phyloP scores from a whole-genome alignment of 2,888 invertebrate genomes.

The Melangyna quadrimaculata region DNA sequence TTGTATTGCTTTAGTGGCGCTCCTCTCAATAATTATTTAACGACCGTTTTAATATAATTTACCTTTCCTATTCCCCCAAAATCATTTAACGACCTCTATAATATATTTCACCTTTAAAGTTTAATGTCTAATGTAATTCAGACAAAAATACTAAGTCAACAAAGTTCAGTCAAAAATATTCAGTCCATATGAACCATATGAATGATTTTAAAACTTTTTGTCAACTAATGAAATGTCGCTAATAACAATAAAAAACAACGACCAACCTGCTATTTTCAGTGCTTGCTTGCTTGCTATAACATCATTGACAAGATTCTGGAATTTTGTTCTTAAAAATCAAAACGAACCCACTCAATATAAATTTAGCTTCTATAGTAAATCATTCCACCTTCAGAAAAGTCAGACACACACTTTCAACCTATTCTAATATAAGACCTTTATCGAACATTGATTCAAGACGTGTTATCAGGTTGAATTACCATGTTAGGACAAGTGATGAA shows the following conservation, averaged over 20 bases:
- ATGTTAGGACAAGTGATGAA: constrained; percentile 54
- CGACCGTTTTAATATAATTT: background rate
- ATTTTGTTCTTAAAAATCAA: constrained; percentile 12
- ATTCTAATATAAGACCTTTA: background rate
- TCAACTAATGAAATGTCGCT: constrained; percentile 24
- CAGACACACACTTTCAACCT: background rate
- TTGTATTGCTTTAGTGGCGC: constrained; percentile 1
- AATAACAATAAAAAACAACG: constrained; percentile 22
- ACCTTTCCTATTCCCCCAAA: background rate
- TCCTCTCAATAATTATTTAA: background rate
- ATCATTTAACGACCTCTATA: background rate
- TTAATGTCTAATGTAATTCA: background rate
- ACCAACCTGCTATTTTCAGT: background rate
- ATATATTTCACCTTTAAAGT: background rate
- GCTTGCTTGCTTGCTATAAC: background rate
- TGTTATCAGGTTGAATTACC: constrained; percentile 6
- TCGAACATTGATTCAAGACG: background rate
- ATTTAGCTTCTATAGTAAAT: background rate
- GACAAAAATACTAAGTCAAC: background rate
- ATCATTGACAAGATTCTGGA: constrained; percentile 4
- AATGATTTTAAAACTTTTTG: constrained; percentile 4
- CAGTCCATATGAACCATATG: constrained; percentile 7
- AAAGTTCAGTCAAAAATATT: constrained; percentile 1
- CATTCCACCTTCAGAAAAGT: background rate
- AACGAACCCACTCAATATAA: constrained; percentile 17